Evolutionary conservation across 1,140 invertebrate genomes (phyloP).

Genomic region (Papilio polyxenes): DNA sequence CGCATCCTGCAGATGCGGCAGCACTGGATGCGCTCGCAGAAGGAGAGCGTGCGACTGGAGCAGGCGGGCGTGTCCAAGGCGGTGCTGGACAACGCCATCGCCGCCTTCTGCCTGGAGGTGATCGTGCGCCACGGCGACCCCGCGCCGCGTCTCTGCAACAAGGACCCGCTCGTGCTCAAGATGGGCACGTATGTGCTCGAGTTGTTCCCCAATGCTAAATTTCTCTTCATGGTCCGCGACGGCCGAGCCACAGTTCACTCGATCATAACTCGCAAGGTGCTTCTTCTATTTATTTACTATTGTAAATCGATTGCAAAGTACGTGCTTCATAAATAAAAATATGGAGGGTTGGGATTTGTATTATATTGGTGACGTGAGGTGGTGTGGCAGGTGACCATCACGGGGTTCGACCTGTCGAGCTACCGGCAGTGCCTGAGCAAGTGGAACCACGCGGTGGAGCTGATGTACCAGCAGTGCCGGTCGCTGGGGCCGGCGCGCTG

Average conservation of each 20-base stretch:
- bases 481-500: conserved; percentile 92
- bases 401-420: conserved; percentile 96
- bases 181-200: conserved; percentile 93
- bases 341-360: too few species aligned
- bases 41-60: conserved; percentile 92
- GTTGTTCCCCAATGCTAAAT: conserved; percentile 93
- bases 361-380: background rate
- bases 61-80: conserved; percentile 97
- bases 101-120: conserved; percentile 97
- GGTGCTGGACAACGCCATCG: conserved; percentile 96
- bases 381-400: conserved; percentile 92
- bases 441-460: conserved; percentile 97
- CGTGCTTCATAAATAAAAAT: too few species aligned
- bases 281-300: background rate
- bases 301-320: too few species aligned
- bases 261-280: conserved; percentile 95
- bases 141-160: conserved; percentile 96
- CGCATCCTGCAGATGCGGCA: conserved; percentile 94
- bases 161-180: conserved; percentile 98
- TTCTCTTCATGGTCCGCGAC: conserved; percentile 98
- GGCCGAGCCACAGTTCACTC: conserved; percentile 99
- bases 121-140: conserved; percentile 97
- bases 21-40: conserved; percentile 96
- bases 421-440: conserved; percentile 96
- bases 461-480: conserved; percentile 97